phyloP scores from a whole-genome alignment of 2,888 invertebrate genomes.

The Mimumesa dahlbomi region DNA sequence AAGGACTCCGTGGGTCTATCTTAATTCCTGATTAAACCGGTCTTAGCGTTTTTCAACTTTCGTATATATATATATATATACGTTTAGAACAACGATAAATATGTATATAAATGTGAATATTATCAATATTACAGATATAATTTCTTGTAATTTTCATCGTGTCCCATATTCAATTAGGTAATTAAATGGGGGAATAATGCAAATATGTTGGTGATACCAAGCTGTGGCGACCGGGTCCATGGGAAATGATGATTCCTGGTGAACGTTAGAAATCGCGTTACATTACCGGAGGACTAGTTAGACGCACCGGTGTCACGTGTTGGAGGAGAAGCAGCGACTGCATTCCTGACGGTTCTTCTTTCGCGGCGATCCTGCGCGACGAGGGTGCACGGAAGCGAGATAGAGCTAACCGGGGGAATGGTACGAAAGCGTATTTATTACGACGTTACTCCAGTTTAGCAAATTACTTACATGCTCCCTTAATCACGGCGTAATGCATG shows the following conservation, averaged over 20 bases:
- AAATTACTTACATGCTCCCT: slow-evolving; percentile 64
- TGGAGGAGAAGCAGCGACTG: slow-evolving; percentile 43
- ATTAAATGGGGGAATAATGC: no score
- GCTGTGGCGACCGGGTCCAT: no score
- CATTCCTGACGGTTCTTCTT: slow-evolving; percentile 64
- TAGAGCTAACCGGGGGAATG: slow-evolving; percentile 27
- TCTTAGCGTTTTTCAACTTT: no score
- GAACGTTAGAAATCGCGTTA: slow-evolving; percentile 18
- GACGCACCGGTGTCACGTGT: slow-evolving; percentile 50
- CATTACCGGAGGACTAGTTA: slow-evolving; percentile 41
- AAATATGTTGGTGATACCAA: no score
- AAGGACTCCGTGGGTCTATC: no score
- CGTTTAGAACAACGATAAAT: no score
- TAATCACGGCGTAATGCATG: slow-evolving; percentile 61
- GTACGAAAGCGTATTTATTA: slow-evolving; percentile 60
- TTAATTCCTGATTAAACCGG: no score
- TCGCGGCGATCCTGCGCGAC: slow-evolving; percentile 26
- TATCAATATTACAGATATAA: no score
- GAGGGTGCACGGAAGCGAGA: slow-evolving; percentile 40
- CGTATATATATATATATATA: no score
- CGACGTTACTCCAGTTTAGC: slow-evolving; percentile 65
- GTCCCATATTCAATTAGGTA: no score
- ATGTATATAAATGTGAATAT: no score
- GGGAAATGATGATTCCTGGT: background rate
- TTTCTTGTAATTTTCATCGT: no score